These are phyloP conservation scores for Meloidogyne exigua DNA, from an alignment of 1,140 invertebrate genomes.

Conservation along the genomic window DNA sequence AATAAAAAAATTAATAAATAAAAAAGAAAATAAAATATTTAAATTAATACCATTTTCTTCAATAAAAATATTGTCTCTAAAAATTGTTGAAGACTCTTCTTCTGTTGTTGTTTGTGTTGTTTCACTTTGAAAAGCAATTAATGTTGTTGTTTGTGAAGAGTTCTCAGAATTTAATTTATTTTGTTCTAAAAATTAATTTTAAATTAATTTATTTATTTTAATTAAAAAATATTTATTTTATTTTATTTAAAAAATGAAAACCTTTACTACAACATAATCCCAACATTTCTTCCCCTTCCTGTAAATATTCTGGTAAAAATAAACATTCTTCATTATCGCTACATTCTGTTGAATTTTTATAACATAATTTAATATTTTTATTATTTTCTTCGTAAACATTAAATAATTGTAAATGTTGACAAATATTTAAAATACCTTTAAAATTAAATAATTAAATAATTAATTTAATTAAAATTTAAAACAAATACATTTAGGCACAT, in stretches of 20 bases:
- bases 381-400: slow-evolving; percentile 5
- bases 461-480: background rate
- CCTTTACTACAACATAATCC: background rate
- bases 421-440: background rate
- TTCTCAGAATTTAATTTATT: background rate
- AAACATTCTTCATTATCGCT: slow-evolving; percentile 7
- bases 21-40: background rate
- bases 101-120: background rate
- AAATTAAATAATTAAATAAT: background rate
- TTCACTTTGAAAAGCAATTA: slow-evolving; percentile 5
- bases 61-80: background rate
- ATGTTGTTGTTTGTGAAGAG: background rate
- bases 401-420: background rate
- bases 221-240: no score
- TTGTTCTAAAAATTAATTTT: background rate
- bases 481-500: slow-evolving; percentile 12
- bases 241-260: background rate
- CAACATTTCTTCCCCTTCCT: background rate
- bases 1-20: no score
- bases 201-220: background rate
- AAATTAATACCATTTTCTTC: background rate
- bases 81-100: background rate
- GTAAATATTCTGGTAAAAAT: background rate
- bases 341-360: slow-evolving; percentile 3
- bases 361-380: background rate